phyloP scores from a whole-genome alignment of 2,797 vertebrate species.

The Cryptoblepharus egeriae region DNA sequence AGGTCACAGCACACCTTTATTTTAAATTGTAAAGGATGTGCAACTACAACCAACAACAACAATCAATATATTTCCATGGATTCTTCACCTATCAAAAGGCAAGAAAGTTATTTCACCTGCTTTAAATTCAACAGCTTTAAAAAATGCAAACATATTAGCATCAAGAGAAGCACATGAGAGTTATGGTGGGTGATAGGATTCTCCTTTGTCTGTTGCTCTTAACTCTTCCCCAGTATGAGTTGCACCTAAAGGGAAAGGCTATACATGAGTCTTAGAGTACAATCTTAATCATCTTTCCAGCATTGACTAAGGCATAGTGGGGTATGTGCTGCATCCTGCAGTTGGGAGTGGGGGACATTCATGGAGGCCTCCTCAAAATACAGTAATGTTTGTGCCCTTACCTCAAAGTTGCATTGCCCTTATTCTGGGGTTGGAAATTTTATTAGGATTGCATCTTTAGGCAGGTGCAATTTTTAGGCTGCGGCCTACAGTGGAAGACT shows the following conservation, averaged over 20 bases:
- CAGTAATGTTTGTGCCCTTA: too few relatives aligned
- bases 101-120: background rate
- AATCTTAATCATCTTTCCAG: too few relatives aligned
- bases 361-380: too few relatives aligned
- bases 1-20: conserved; percentile 12
- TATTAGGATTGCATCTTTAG: too few relatives aligned
- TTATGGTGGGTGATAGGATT: background rate
- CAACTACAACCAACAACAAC: background rate
- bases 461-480: background rate
- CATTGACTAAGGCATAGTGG: too few relatives aligned
- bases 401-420: too few relatives aligned
- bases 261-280: background rate
- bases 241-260: background rate
- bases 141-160: background rate
- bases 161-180: background rate
- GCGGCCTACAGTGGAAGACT: background rate
- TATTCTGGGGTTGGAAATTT: too few relatives aligned
- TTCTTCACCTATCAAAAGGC: background rate
- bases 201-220: rapidly evolving
- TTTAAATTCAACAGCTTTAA: background rate
- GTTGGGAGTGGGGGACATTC: too few relatives aligned
- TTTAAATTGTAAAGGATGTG: conserved; percentile 15
- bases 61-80: background rate
- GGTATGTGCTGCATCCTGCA: too few relatives aligned
- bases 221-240: background rate